Evolutionary conservation across 2,797 vertebrate genomes (phyloP).

Genomic region (Bufotes viridis): DNA sequence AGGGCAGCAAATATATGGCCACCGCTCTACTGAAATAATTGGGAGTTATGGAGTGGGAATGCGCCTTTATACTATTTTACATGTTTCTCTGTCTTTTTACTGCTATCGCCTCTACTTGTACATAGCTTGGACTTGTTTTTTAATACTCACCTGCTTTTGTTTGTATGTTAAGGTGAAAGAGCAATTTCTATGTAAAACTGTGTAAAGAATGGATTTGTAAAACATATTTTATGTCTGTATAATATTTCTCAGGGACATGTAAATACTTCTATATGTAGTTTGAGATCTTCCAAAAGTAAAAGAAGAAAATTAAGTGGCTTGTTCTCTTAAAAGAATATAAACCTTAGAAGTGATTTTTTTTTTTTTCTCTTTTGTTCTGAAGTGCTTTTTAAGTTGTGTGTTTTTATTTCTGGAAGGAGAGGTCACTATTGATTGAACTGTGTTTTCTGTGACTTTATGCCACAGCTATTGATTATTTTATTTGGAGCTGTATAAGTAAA

Average conservation of each 20-base stretch:
- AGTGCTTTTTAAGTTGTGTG: not conserved
- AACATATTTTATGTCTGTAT: conserved; percentile 67
- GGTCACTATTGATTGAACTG: not conserved
- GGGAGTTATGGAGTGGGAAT: not conserved
- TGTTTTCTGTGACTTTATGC: conserved; percentile 2
- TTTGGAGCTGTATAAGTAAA: conserved; percentile 6
- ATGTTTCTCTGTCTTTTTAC: not conserved
- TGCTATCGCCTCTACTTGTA: not conserved
- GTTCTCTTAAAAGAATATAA: conserved; percentile 6
- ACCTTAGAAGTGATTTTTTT: not conserved
- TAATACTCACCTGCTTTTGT: conserved; percentile 8
- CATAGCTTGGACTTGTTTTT: conserved; percentile 20
- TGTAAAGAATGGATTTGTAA: conserved; percentile 63
- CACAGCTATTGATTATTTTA: not conserved
- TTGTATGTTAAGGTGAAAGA: conserved; percentile 64
- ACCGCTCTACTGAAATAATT: not conserved
- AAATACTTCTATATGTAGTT: conserved; percentile 64
- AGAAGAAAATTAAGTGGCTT: conserved; percentile 48
- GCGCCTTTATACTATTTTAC: not conserved
- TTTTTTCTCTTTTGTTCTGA: not conserved
- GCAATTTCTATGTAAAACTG: conserved; percentile 61
- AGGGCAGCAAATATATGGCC: not conserved
- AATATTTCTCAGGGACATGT: conserved; percentile 71
- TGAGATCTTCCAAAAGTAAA: conserved; percentile 69
- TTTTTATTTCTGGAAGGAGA: conserved; percentile 2